Evolutionary conservation across 2,797 vertebrate species (phyloP).

Genomic region (Gila robusta): DNA sequence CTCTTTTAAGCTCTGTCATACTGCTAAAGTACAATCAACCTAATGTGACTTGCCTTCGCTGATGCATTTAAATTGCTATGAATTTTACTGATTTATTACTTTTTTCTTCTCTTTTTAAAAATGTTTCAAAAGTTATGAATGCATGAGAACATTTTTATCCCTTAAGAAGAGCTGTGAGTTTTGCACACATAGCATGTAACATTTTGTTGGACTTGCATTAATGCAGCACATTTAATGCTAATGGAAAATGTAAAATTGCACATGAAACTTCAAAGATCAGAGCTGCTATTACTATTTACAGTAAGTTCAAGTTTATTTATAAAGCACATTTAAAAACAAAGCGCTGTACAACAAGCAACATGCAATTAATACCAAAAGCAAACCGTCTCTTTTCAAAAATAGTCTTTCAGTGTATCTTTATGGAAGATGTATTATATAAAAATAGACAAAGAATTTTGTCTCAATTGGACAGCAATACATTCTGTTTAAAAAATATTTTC

Average conservation of each 20-base stretch:
- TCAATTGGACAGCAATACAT: too few relatives aligned
- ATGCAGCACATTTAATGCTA: constrained; percentile 21
- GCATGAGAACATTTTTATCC: not conserved
- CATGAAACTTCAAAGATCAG: constrained; percentile 25
- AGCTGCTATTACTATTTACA: too few relatives aligned
- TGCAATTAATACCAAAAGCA: too few relatives aligned
- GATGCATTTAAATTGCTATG: not conserved
- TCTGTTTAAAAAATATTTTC: too few relatives aligned
- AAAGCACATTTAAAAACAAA: too few relatives aligned
- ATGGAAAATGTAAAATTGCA: constrained; percentile 43
- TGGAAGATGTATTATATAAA: too few relatives aligned
- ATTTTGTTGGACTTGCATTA: constrained; percentile 2
- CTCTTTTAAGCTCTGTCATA: not conserved
- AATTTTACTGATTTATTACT: not conserved
- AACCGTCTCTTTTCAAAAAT: too few relatives aligned
- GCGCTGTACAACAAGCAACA: too few relatives aligned
- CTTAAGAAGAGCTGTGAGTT: not conserved
- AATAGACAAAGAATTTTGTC: too few relatives aligned
- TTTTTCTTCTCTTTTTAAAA: not conserved
- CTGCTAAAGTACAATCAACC: not conserved
- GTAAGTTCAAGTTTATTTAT: too few relatives aligned
- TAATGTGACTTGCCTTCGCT: not conserved
- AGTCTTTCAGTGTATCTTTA: too few relatives aligned
- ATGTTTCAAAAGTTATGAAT: not conserved
- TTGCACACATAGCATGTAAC: not conserved